These are phyloP conservation scores for Perca schrenkii DNA, from an alignment of 2,113 vertebrate species.

Conservation along the genomic window DNA sequence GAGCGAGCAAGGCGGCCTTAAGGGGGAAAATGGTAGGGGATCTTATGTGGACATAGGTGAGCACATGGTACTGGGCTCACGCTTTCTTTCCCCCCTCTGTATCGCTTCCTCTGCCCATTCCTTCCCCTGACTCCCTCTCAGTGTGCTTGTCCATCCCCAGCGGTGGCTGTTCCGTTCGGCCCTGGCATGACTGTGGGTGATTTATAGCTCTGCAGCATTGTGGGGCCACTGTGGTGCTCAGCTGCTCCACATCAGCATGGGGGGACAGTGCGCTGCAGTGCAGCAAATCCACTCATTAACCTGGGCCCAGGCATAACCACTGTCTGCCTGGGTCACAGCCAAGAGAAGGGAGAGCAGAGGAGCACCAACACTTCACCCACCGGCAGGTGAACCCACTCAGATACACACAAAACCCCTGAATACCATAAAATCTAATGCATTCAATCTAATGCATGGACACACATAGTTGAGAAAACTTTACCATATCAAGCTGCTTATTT, in stretches of 20 bases:
- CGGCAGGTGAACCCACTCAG: conserved; percentile 52
- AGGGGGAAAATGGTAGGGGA: conserved; percentile 47
- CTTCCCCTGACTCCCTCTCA: conserved; percentile 34
- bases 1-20: conserved; percentile 34
- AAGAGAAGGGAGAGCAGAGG: conserved; percentile 50
- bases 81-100: conserved; percentile 26
- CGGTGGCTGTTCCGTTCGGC: conserved; percentile 58
- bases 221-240: conserved; percentile 78
- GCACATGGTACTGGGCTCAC: conserved; percentile 20
- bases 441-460: neutral
- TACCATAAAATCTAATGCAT: neutral
- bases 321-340: conserved; percentile 72
- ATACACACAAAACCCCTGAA: conserved; percentile 8
- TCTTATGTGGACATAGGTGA: conserved; percentile 59
- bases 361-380: conserved; percentile 51
- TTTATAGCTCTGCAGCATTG: conserved; percentile 87
- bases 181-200: conserved; percentile 77
- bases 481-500: conserved; percentile 34
- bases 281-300: conserved; percentile 87
- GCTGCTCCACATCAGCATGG: conserved; percentile 85
- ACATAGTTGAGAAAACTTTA: conserved; percentile 19
- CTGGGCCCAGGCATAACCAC: conserved; percentile 68
- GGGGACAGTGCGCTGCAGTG: conserved; percentile 82
- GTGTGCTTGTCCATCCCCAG: conserved; percentile 73
- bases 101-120: conserved; percentile 5